phyloP scores from a whole-genome alignment of 2,888 invertebrate genomes.

The Cheilosia grossa region DNA sequence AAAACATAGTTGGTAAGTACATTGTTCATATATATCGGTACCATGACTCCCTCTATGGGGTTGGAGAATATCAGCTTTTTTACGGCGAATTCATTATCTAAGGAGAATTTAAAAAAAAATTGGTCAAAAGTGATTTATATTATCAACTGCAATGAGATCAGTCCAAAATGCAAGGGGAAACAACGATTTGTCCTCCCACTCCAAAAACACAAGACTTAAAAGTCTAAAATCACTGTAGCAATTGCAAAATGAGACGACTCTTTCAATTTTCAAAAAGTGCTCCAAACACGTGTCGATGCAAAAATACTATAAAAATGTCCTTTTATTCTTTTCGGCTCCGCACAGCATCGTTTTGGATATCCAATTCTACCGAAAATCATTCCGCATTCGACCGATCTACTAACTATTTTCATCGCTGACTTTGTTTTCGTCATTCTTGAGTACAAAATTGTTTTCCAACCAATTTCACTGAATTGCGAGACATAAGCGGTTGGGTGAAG shows the following conservation, averaged over 20 bases:
- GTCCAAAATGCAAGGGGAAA: too few species aligned
- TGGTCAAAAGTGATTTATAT: too few species aligned
- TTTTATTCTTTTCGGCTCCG: conserved; percentile 5
- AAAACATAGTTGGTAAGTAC: too few species aligned
- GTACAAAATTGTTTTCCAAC: conserved; percentile 47
- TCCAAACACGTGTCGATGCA: conserved; percentile 10
- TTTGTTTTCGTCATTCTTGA: not conserved
- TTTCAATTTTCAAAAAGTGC: not conserved
- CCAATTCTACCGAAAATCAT: conserved; percentile 30
- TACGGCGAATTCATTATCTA: too few species aligned
- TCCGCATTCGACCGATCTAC: conserved; percentile 6
- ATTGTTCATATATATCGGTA: too few species aligned
- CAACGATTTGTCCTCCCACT: too few species aligned
- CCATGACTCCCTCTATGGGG: too few species aligned
- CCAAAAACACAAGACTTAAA: too few species aligned
- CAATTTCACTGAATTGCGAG: conserved; percentile 54
- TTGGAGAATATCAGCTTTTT: too few species aligned
- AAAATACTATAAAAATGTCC: not conserved
- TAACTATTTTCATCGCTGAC: conserved; percentile 22
- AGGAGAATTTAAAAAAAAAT: too few species aligned
- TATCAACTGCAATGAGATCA: too few species aligned
- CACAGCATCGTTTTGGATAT: too few species aligned
- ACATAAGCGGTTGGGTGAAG: conserved; percentile 1
- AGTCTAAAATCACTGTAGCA: not conserved
- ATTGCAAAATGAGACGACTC: not conserved